Evolutionary conservation across 2,888 invertebrate species (phyloP), one percentile per base, ranked within the genome.

Genomic region (Corythucha ciliata): DNA sequence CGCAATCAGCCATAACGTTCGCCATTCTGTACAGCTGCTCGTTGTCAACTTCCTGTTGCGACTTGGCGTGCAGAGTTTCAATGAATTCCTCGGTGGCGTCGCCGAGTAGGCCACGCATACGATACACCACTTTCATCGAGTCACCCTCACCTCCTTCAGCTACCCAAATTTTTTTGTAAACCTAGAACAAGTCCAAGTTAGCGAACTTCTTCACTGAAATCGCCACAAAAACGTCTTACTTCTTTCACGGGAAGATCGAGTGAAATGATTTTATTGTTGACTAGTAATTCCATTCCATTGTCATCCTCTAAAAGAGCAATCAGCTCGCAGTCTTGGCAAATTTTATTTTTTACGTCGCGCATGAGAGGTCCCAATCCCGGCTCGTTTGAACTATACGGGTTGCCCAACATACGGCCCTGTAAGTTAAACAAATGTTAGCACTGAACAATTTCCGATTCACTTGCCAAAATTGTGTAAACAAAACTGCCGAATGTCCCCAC

Each of bases 41-140:
- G 62, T 92, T 91, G 66, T 97, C 92, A 2, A 93, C 85, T 63
- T 81, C 90, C 71, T 76, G 88, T 65, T 82, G 87, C 69, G 70
- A 80, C 69, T 81, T 91, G 63, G 82, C 81, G 58, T 84, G 88
- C 27, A 97, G 73, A 1, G 89, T 88, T 72, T 97, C 94, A 10
- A 97, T 89, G 68, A 98, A 97, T 70, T 97, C 97, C 67, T 98
- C 98, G 0, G 97, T 97, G 1, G 97, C 98, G 70, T 98, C 98
- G 2, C 97, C 98, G 7, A 97, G 77, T 50, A 98, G 71, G 0
- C 97, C 97, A 52, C 97, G 76, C 96, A 98, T 97, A 16, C 49
- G 40, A 69, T 98, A 98, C 26, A 97, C 86, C 7, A 97, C 87
- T 10, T 93, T 78, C 97, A 98, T 97, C 0, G 94, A 88, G 66